phyloP scores from a whole-genome alignment of 2,113 vertebrate species.

The Hoplias malabaricus region DNA sequence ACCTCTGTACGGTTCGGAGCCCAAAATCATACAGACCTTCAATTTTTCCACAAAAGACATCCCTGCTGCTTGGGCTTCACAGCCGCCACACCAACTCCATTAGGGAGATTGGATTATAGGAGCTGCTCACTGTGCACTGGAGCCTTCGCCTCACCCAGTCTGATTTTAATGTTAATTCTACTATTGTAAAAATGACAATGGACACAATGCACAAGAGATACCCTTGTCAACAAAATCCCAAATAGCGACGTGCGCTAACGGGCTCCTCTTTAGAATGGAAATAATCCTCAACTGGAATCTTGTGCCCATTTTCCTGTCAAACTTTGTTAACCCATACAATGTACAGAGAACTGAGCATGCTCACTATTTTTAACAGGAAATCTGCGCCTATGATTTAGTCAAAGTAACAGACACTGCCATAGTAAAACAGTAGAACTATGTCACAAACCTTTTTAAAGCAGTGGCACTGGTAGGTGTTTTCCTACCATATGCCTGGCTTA shows the following conservation, averaged over 20 bases:
- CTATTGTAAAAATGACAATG: constrained; percentile 82
- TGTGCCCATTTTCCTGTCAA: constrained; percentile 57
- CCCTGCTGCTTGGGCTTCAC: constrained; percentile 83
- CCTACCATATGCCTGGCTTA: background rate
- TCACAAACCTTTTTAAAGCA: constrained; percentile 3
- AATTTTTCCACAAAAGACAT: constrained; percentile 80
- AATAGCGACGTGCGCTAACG: constrained; percentile 68
- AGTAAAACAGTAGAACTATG: background rate
- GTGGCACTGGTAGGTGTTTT: background rate
- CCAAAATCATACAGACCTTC: constrained; percentile 80
- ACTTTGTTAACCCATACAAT: constrained; percentile 52
- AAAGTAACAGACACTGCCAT: background rate
- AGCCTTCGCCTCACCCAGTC: constrained; percentile 75
- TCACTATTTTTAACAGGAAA: constrained; percentile 53
- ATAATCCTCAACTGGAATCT: constrained; percentile 41
- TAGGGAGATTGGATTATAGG: constrained; percentile 89
- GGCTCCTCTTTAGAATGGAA: constrained; percentile 50
- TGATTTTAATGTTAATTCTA: constrained; percentile 91
- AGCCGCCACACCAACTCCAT: constrained; percentile 74
- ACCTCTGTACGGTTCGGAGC: constrained; percentile 79
- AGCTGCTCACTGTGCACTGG: constrained; percentile 78
- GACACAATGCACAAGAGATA: constrained; percentile 79
- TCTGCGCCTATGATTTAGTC: constrained; percentile 8
- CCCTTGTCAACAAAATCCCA: constrained; percentile 83
- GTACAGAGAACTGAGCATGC: constrained; percentile 55